Conservation (phyloP, 2,888 invertebrate genomes). For the Tholera decimalis region DNA sequence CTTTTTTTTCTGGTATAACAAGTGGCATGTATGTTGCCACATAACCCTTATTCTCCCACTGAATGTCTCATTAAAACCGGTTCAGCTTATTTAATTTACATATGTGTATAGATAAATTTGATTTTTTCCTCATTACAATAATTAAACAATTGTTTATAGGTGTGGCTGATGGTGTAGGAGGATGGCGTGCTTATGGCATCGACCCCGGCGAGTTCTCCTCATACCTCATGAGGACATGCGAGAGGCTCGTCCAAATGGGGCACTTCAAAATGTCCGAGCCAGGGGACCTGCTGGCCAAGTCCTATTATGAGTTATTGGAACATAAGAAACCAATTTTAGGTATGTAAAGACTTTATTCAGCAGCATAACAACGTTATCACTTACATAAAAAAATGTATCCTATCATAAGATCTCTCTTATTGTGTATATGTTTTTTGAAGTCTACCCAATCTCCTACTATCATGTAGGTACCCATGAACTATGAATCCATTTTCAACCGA, state of each 20-base stretch:
- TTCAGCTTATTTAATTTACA: too few species aligned
- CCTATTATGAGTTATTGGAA: constrained; percentile 97
- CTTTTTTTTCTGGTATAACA: too few species aligned
- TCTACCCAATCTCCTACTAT: too few species aligned
- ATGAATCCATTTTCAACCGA: too few species aligned
- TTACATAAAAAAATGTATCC: too few species aligned
- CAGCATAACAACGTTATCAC: not conserved
- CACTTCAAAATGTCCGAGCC: constrained; percentile 97
- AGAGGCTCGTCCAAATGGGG: constrained; percentile 97
- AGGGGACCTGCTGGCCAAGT: constrained; percentile 96
- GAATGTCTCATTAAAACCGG: too few species aligned
- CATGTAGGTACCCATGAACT: too few species aligned
- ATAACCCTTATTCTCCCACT: too few species aligned
- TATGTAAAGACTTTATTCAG: constrained; percentile 75
- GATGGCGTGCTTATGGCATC: constrained; percentile 99
- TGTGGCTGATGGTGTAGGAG: constrained; percentile 99
- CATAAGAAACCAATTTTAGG: constrained; percentile 98
- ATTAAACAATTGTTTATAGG: constrained; percentile 90
- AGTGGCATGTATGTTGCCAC: too few species aligned
- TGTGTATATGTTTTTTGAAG: too few species aligned
- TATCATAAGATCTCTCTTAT: too few species aligned
- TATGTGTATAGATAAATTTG: too few species aligned
- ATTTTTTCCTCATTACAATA: not conserved
- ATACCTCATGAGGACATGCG: constrained; percentile 98
- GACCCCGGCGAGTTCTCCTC: constrained; percentile 99